Base-by-base conservation (phyloP, 2,113 vertebrate species). In the Sphaerodactylus townsendi region DNA sequence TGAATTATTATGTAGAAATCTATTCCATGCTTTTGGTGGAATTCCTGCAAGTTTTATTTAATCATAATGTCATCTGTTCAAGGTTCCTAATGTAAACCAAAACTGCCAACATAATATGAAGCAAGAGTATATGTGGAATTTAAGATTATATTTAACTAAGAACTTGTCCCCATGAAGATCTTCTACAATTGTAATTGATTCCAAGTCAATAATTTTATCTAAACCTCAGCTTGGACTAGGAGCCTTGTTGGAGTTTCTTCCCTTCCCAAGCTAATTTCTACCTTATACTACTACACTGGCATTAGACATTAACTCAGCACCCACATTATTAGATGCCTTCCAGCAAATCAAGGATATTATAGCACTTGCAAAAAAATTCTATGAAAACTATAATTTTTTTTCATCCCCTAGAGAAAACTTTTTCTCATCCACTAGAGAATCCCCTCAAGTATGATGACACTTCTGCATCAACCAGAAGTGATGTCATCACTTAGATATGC, bases 1-100 rank as follows among this genome's bases (percentile, higher is more conserved):
- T 89, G 84, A 85, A 86, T 91, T 81, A 62, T 73, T 84, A 66
- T 69, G 79, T 83, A 83, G 69, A 90, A 93, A 88, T 56, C 62
- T 85, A 91, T 92, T 70, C 81, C 14, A 56, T 62, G 0, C 0
- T 80, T 79, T 76, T 88, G 91, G 72, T 80, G 83, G 84, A 89
- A 91, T 85, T 90, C 86, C 88, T 90, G 70, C 86, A 88, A 87
- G 84, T 90, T 90, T 90, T 75, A 2, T 0, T 53, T 69, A 90
- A 82, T 84, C 79, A 69, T 66, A 64, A 69, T 66, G 64, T 70
- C 75, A 75, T 28, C 0, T 56, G 1, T 70, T 46, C 62, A 81
- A 80, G n/a, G 83, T 83, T 56, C 30, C 6, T 35, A 23, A 82
- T 0, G 17, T 44, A 64, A 89, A 50, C 1, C 1, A 89, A 89